phyloP scores from a whole-genome alignment of 2,888 invertebrate species.

The Hypsopygia costalis region DNA sequence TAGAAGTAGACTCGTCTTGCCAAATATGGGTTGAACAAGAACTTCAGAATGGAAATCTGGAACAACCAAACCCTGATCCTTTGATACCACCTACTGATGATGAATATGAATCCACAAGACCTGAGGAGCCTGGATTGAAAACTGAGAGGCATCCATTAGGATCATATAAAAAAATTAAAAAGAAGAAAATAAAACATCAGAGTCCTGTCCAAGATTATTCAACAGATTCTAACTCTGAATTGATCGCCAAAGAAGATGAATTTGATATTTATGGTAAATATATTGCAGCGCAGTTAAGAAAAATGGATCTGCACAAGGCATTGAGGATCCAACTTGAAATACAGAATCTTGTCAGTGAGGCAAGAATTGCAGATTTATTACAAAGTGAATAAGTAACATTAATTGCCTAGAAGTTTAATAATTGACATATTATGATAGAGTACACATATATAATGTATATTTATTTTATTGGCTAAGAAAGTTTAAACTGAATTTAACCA shows the following conservation, averaged over 20 bases:
- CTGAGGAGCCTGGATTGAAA: conserved; percentile 29
- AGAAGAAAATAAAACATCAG: conserved; percentile 44
- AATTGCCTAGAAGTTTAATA: no score
- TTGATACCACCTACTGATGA: conserved; percentile 31
- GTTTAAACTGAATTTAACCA: no score
- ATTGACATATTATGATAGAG: no score
- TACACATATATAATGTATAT: no score
- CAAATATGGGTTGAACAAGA: conserved; percentile 53
- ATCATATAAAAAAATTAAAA: conserved; percentile 40
- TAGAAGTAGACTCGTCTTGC: conserved; percentile 50
- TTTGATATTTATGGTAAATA: conserved; percentile 62
- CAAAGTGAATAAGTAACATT: not conserved
- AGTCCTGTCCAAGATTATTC: conserved; percentile 27
- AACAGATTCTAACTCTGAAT: conserved; percentile 24
- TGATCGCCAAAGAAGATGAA: conserved; percentile 42
- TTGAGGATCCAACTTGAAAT: conserved; percentile 49
- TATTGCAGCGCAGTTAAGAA: conserved; percentile 52
- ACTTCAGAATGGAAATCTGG: conserved; percentile 29
- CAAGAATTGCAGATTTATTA: conserved; percentile 29
- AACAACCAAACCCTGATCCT: conserved; percentile 30
- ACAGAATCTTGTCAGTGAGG: conserved; percentile 51
- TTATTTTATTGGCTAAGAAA: no score
- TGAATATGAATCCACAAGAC: conserved; percentile 31
- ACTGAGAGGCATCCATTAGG: conserved; percentile 25
- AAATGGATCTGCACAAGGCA: conserved; percentile 48